Conservation (phyloP, 2,888 invertebrate genomes). For the Aporophyla lueneburgensis region DNA sequence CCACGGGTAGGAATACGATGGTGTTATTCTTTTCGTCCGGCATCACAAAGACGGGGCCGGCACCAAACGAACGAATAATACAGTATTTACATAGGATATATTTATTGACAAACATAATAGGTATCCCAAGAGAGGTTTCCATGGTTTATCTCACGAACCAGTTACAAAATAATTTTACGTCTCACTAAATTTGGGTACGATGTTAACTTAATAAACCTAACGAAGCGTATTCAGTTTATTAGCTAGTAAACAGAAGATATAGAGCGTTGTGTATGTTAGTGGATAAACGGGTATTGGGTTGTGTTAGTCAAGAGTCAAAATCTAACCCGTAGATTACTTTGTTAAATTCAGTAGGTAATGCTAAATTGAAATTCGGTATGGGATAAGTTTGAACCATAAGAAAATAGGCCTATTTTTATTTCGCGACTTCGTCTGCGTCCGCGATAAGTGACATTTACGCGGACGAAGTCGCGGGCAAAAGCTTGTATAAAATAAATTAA, state of each 20-base stretch:
- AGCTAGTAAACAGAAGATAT: slow-evolving; percentile 24
- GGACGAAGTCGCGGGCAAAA: no score
- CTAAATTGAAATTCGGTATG: neutral
- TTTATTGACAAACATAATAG: slow-evolving; percentile 8
- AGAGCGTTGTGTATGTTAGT: neutral
- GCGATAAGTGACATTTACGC: no score
- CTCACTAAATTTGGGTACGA: neutral
- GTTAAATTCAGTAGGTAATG: neutral
- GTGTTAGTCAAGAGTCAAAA: neutral
- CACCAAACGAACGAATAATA: no score
- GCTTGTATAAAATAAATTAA: no score
- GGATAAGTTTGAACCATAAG: no score
- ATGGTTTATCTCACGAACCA: neutral
- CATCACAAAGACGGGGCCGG: no score
- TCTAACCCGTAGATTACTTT: neutral
- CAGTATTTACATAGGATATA: neutral
- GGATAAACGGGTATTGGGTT: slow-evolving; percentile 7
- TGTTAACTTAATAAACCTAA: slow-evolving; percentile 24
- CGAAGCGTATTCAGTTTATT: slow-evolving; percentile 31
- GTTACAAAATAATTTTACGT: slow-evolving; percentile 23
- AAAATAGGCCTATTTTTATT: no score
- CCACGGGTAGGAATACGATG: no score
- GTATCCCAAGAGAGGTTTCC: no score
- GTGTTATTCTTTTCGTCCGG: no score
- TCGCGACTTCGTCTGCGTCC: no score